Evolutionary conservation across 2,797 vertebrate species (phyloP), one percentile per base, ranked within the genome.

Genomic region (Kryptopterus vitreolus): DNA sequence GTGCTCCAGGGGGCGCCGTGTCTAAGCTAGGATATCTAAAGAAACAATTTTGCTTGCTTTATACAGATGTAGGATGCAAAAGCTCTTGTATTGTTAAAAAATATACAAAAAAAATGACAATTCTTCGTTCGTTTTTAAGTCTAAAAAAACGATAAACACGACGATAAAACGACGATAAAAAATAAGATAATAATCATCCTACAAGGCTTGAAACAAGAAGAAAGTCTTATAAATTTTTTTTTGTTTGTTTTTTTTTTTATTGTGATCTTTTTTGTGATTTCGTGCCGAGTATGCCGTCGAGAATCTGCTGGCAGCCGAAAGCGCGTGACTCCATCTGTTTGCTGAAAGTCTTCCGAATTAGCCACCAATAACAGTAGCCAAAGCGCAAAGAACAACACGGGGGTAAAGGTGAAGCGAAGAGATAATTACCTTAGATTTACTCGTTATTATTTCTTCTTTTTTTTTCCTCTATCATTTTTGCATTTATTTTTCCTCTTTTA

Each of bases 261-360:
- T 58, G 16, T 69, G n/a, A 38, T 57, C n/a, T 43, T 43, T 43
- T 43, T 43, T 43, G 38, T 43, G 46, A 70, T 29, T 31, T 46
- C 3, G 12, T 33, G 15, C 66, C 35, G 24, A 61, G 20, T 43
- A 71, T 22, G 78, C 57, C 26, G 3, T 52, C 24, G 55, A 79
- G 29, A 63, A 63, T 68, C 68, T 50, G 18, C 57, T 46, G 38
- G 38, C 31, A 48, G 48, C 46, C 71, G 43, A 61, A 79, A 71
- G 57, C 29, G 26, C 29, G 62, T 50, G 65, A 24, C 31, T 58
- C 77, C 57, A 79, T 79, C 48, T 78, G 76, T 46, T 70, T 33
- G 29, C 22, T 62, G 15, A 3, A 26, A 79, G 29, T 38, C 18
- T 62, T 72, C 33, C 50, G 22, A 33, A 62, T 52, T 24, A 24